These are phyloP conservation scores for Hedychridium roseum DNA, from an alignment of 2,888 invertebrate species.

Conservation along the genomic window DNA sequence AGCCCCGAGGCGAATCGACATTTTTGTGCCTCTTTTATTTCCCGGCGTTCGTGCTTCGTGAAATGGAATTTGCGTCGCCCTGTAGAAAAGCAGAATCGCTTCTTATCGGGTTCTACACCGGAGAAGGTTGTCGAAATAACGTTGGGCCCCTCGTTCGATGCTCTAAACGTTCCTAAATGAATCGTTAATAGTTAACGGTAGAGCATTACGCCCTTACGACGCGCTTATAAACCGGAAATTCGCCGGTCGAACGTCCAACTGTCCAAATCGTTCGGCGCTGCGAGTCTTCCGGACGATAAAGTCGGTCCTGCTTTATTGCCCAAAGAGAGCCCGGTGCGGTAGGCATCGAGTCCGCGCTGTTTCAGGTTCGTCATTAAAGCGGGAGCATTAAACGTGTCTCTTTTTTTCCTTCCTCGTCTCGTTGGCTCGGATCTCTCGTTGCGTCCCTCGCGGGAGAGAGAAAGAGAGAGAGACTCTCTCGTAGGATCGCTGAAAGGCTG, in stretches of 20 bases:
- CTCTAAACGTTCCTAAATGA: slow-evolving; percentile 61
- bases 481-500: slow-evolving; percentile 31
- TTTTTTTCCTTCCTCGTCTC: slow-evolving; percentile 20
- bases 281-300: slow-evolving; percentile 47
- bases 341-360: slow-evolving; percentile 19
- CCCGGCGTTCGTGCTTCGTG: too few relatives aligned
- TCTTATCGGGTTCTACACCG: slow-evolving; percentile 29
- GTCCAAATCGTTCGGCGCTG: slow-evolving; percentile 45
- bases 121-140: slow-evolving; percentile 30
- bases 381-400: slow-evolving; percentile 34
- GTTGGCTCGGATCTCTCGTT: slow-evolving; percentile 12
- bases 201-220: slow-evolving; percentile 47
- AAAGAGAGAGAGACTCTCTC: slow-evolving; percentile 9
- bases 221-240: slow-evolving; percentile 61
- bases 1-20: too few relatives aligned
- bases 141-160: slow-evolving; percentile 29
- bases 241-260: slow-evolving; percentile 45
- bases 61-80: slow-evolving; percentile 19
- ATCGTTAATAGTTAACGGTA: slow-evolving; percentile 63
- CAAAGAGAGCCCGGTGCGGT: slow-evolving; percentile 25
- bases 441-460: slow-evolving; percentile 5
- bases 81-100: slow-evolving; percentile 26
- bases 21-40: too few relatives aligned
- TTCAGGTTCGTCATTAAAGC: slow-evolving; percentile 40
- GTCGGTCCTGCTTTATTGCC: slow-evolving; percentile 30